A percentile compares a stretch with the other conserved stretches of the same genome.
Conservation (phyloP, 30 jellyfish, hydroid and myxozoan genomes). For the Aurelia sp. region DNA sequence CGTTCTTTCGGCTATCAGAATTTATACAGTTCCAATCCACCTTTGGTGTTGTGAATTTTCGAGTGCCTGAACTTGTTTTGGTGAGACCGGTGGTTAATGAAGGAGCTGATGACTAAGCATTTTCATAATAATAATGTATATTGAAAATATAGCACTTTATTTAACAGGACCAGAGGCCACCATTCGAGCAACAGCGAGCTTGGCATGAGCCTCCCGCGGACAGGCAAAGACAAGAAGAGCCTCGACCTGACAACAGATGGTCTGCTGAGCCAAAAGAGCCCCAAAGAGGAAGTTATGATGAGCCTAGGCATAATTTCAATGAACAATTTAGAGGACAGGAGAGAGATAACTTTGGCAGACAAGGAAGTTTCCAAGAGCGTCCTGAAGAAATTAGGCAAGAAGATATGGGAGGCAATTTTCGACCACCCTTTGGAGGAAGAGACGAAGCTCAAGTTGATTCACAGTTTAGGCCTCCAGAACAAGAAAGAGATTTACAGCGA, state of each 20-base stretch:
- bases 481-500: neutral
- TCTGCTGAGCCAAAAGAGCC: neutral
- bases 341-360: neutral
- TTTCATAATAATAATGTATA: too few species aligned
- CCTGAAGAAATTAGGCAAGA: slow-evolving; percentile 13
- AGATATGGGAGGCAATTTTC: slow-evolving; percentile 13
- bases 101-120: too few species aligned
- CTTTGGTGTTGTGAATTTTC: too few species aligned
- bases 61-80: too few species aligned
- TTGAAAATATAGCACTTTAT: too few species aligned
- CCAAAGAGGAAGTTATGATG: slow-evolving; percentile 10
- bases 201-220: slow-evolving; percentile 20
- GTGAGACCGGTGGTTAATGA: too few species aligned
- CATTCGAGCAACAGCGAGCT: slow-evolving; percentile 1
- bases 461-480: neutral
- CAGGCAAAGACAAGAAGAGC: slow-evolving; percentile 1
- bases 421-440: slow-evolving; percentile 1
- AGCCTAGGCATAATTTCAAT: slow-evolving; percentile 21
- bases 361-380: slow-evolving; percentile 7
- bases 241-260: neutral
- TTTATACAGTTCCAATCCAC: too few species aligned
- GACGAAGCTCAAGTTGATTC: too few species aligned
- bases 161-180: neutral
- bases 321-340: slow-evolving; percentile 7
- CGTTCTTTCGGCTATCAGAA: too few species aligned